Conservation (phyloP, 2,888 invertebrate genomes). For the Agrochola lota region DNA sequence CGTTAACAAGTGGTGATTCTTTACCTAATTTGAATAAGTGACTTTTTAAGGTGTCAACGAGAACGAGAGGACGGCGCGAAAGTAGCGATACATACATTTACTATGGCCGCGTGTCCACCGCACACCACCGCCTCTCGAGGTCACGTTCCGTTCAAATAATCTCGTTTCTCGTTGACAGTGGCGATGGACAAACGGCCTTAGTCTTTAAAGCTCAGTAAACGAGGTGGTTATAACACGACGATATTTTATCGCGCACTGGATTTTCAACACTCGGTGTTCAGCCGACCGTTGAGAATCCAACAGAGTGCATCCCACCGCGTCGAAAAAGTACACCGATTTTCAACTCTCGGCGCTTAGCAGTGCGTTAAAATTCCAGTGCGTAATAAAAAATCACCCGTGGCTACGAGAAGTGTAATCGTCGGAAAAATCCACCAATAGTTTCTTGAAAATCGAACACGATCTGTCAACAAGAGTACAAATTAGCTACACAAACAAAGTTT, state of each 20-base stretch:
- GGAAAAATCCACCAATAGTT: slow-evolving; percentile 18
- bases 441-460: slow-evolving; percentile 28
- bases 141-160: no score
- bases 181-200: no score
- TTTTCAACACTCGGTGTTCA: neutral
- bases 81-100: no score
- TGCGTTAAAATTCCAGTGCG: neutral
- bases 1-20: no score
- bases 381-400: neutral
- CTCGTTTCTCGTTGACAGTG: no score
- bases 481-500: slow-evolving; percentile 22
- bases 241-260: neutral
- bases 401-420: neutral
- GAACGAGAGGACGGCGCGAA: no score
- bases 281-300: no score
- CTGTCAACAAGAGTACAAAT: slow-evolving; percentile 29
- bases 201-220: neutral
- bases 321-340: neutral
- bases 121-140: no score
- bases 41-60: no score
- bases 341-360: neutral
- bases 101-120: no score
- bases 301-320: no score
- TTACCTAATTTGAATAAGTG: no score
- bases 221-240: neutral